These are phyloP conservation scores for Plectus sambesii DNA, from an alignment of 1,140 invertebrate genomes.

Conservation along the genomic window DNA sequence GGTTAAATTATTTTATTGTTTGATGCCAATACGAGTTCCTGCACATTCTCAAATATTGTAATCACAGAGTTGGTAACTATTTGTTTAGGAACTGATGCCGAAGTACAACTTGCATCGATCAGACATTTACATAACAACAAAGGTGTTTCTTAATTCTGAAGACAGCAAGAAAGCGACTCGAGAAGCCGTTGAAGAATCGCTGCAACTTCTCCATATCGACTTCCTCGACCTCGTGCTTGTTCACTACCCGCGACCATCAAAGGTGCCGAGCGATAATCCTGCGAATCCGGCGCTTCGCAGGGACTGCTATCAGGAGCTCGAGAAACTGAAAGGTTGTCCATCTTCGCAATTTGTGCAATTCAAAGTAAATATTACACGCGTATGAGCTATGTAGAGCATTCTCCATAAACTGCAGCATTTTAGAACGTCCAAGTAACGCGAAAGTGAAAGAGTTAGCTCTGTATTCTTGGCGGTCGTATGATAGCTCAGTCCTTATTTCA, in stretches of 20 bases:
- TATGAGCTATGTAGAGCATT: no score
- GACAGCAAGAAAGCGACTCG: slow-evolving; percentile 13
- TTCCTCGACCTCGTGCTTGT: slow-evolving; percentile 24
- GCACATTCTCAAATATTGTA: no score
- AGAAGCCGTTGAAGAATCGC: slow-evolving; percentile 18
- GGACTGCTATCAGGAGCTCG: slow-evolving; percentile 27
- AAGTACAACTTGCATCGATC: slow-evolving; percentile 17
- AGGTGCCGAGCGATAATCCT: slow-evolving; percentile 29
- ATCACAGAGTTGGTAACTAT: no score
- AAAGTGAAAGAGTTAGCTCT: no score
- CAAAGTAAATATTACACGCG: no score
- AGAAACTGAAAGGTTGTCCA: slow-evolving; percentile 28
- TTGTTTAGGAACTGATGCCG: slow-evolving; percentile 7
- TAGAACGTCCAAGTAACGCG: no score
- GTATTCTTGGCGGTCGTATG: no score
- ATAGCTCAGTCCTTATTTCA: no score
- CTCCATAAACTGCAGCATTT: no score
- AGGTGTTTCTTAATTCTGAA: slow-evolving; percentile 14
- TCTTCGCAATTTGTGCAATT: no score
- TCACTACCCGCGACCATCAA: slow-evolving; percentile 41
- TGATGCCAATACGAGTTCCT: no score
- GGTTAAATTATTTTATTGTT: no score
- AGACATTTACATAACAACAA: slow-evolving; percentile 26
- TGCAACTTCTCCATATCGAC: slow-evolving; percentile 13
- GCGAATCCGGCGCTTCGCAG: slow-evolving; percentile 22